Percentiles rank a stretch among this genome's conserved stretches.
phyloP scores from a whole-genome alignment of 2,113 vertebrate genomes.

The Ramphastos sulfuratus region DNA sequence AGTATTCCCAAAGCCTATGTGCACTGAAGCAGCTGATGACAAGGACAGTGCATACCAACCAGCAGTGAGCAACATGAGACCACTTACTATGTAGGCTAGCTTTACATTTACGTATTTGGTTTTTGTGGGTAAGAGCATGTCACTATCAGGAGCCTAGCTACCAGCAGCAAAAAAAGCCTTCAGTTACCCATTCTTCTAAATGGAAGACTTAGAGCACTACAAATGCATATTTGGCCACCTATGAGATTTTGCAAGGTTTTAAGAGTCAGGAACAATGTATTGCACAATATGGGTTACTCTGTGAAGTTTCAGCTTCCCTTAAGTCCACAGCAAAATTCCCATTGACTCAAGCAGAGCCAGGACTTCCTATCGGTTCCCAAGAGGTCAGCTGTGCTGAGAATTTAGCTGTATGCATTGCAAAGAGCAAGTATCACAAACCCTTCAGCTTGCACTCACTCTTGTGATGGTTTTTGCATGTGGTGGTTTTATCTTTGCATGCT shows the following conservation, averaged over 20 bases:
- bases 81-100: neutral
- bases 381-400: conserved; percentile 16
- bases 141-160: neutral
- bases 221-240: neutral
- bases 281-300: neutral
- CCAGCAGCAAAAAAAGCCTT: neutral
- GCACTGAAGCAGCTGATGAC: neutral
- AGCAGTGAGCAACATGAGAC: neutral
- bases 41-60: neutral
- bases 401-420: neutral
- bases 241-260: neutral
- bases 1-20: neutral
- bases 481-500: conserved; percentile 1
- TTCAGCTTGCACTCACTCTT: neutral
- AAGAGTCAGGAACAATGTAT: neutral
- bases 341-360: conserved; percentile 47
- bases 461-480: conserved; percentile 47
- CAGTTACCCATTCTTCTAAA: neutral
- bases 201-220: neutral
- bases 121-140: neutral
- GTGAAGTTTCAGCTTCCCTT: conserved; percentile 12
- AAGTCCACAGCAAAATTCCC: conserved; percentile 43
- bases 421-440: neutral
- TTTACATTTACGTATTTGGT: neutral
- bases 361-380: conserved; percentile 54